Evolutionary conservation across 2,888 invertebrate genomes (phyloP).

Genomic region (Metopia argyrocephala): DNA sequence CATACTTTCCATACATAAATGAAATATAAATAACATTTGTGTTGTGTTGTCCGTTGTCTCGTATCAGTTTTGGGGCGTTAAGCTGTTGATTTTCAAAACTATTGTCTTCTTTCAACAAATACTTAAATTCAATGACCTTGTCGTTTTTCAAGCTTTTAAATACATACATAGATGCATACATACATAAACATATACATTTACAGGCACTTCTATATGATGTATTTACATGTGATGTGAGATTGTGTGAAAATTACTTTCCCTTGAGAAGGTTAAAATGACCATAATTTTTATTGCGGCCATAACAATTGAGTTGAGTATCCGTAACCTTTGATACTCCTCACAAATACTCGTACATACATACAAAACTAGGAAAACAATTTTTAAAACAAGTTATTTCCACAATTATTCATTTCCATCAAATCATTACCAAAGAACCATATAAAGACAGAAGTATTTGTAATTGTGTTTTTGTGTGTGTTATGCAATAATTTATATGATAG

Average conservation of each 20-base stretch:
- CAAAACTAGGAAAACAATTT: background rate
- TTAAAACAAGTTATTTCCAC: background rate
- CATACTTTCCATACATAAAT: background rate
- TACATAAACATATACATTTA: background rate
- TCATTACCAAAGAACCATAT: too few relatives aligned
- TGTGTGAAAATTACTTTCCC: conserved; percentile 1
- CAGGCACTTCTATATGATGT: too few relatives aligned
- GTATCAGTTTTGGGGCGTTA: conserved; percentile 68
- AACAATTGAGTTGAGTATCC: background rate
- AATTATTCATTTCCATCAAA: background rate
- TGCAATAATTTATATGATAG: conserved; percentile 52
- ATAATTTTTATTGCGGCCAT: background rate
- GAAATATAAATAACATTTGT: conserved; percentile 23
- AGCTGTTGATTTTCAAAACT: conserved; percentile 77
- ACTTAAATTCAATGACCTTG: conserved; percentile 66
- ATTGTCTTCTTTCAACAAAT: conserved; percentile 76
- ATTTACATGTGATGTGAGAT: background rate
- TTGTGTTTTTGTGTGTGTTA: conserved; percentile 43
- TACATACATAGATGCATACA: conserved; percentile 13
- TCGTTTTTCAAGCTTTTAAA: conserved; percentile 44
- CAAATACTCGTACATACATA: background rate
- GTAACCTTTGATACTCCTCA: background rate
- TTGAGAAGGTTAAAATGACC: background rate
- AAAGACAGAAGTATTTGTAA: background rate
- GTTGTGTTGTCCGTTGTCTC: conserved; percentile 23